Evolutionary conservation across 2,113 vertebrate species (phyloP), one percentile per base, ranked within the genome.

Genomic region (Pyrgilauda ruficollis): DNA sequence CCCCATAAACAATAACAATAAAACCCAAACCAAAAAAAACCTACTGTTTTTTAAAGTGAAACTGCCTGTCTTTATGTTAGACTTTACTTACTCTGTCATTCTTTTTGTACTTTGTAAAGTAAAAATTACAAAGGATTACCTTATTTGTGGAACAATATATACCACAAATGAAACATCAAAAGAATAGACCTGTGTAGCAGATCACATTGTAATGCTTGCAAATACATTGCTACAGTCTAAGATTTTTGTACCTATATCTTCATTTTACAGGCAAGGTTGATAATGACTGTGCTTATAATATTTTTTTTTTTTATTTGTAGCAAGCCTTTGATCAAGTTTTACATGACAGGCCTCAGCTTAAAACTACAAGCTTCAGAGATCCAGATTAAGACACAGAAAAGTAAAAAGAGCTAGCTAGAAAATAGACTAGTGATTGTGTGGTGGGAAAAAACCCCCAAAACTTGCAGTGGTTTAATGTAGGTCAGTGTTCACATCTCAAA

Each of bases 301-400:
- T 72, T 92, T 96, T 96, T 94, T 89, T 77, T 93, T 96, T 96
- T 76, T 85, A 96, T 95, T 96, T 96, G 49, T 53, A 89, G 84
- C 73, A 96, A 93, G 37, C 3, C 76, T 96, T 96, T 97, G 82
- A 96, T 97, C 72, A 93, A 56, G 41, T 92, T 92, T 91, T 95
- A 84, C 75, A 70, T 96, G 80, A 96, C 74, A 96, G 70, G 37
- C 17, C 55, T 67, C 73, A 90, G 27, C 64, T 96, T 92, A 96
- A 96, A 97, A 94, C 83, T 75, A 77, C 33, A 95, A 84, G 46
- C 74, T 90, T 94, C 76, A 93, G 77, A 80, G 49, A 93, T 97
- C 11, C 86, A 93, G 37, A 96, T 92, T 92, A 95, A 81, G 55
- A 88, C 43, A 70, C 5, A 79, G 52, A 67, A 93, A 94, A 89